Percentiles rank a stretch among this genome's conserved stretches.
Conservation (phyloP, 2,888 invertebrate genomes). For the Allolobophora icterica region DNA sequence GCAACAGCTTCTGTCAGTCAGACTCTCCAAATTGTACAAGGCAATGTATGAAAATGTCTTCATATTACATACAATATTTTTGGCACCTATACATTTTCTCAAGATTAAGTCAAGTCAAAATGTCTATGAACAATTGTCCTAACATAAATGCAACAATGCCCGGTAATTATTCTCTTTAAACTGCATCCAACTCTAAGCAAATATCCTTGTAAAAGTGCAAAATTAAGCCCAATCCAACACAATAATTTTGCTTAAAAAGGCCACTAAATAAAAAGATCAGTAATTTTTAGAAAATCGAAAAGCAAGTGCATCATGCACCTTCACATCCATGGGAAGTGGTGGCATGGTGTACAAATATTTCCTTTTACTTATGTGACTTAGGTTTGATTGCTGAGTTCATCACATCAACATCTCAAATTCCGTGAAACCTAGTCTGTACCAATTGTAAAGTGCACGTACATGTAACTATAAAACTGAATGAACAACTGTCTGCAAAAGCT, state of each 20-base stretch:
- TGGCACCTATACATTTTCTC: not conserved
- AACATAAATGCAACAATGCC: not conserved
- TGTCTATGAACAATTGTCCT: not conserved
- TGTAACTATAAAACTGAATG: too few relatives aligned
- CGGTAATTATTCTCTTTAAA: not conserved
- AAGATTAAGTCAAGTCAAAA: not conserved
- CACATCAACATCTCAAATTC: not conserved
- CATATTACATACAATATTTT: not conserved
- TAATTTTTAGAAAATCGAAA: not conserved
- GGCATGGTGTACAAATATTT: not conserved
- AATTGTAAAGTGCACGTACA: not conserved
- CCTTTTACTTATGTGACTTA: not conserved
- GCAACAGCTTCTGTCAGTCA: not conserved
- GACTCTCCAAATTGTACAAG: not conserved
- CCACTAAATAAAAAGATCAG: not conserved
- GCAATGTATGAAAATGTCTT: not conserved
- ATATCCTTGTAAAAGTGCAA: not conserved
- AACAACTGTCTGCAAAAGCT: too few relatives aligned
- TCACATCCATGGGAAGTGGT: not conserved
- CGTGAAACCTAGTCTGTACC: not conserved
- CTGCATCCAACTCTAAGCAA: not conserved
- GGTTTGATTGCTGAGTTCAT: not conserved
- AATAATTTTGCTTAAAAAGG: not conserved
- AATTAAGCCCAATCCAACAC: not conserved
- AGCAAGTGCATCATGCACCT: not conserved